Evolutionary conservation across 2,797 vertebrate species (phyloP).

Genomic region (Martes flavigula): DNA sequence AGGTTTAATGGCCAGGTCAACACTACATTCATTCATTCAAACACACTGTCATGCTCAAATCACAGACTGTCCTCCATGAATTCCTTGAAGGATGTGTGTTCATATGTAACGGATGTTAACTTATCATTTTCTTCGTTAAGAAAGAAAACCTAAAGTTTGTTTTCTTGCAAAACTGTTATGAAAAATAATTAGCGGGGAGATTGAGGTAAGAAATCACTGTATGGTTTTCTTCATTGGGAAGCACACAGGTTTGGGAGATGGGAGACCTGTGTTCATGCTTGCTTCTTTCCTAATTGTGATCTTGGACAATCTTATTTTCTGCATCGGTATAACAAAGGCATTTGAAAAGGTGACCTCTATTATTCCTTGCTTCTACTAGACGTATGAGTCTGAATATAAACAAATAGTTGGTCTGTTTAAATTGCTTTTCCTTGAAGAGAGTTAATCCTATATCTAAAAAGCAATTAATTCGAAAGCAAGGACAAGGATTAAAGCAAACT

Average conservation of each 20-base stretch:
- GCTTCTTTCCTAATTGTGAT: neutral
- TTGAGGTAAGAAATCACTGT: neutral
- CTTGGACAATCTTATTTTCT: neutral
- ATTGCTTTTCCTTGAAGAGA: conserved; percentile 55
- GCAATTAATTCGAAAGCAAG: conserved; percentile 56
- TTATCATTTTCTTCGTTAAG: neutral
- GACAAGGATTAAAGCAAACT: conserved; percentile 45
- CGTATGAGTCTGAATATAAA: conserved; percentile 15
- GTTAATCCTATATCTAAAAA: conserved; percentile 61
- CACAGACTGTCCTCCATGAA: neutral
- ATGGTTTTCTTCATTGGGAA: neutral
- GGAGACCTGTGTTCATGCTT: neutral
- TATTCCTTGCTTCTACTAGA: neutral
- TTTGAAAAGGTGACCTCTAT: conserved; percentile 45
- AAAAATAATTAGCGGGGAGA: neutral
- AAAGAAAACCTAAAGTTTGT: neutral
- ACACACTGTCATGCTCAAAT: neutral
- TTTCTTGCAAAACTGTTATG: neutral
- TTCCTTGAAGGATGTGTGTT: neutral
- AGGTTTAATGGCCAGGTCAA: neutral
- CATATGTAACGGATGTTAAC: neutral
- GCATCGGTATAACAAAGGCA: neutral
- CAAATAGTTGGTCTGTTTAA: conserved; percentile 42
- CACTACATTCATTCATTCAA: neutral
- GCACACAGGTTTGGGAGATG: neutral